Evolutionary conservation across 2,888 invertebrate genomes (phyloP).

Genomic region (Perizoma flavofasciatum): DNA sequence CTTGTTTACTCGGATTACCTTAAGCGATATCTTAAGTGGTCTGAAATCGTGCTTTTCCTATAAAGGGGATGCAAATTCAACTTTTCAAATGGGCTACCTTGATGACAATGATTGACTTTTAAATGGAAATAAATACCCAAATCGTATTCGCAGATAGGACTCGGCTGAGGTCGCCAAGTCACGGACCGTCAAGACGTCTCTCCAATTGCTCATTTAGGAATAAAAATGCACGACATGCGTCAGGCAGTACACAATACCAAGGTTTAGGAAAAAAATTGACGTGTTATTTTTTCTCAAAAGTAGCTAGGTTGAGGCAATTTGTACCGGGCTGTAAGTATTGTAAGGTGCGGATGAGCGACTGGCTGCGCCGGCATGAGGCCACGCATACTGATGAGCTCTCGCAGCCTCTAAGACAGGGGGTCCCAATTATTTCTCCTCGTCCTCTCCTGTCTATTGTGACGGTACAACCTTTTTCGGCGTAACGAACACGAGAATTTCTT

Average conservation of each 20-base stretch:
- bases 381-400: constrained; percentile 68
- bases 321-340: constrained; percentile 59
- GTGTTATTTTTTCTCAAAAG: constrained; percentile 59
- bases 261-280: constrained; percentile 48
- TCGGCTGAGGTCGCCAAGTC: constrained; percentile 35
- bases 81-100: constrained; percentile 57
- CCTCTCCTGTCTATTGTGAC: constrained; percentile 52
- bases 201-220: constrained; percentile 62
- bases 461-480: constrained; percentile 45
- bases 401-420: constrained; percentile 49
- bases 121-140: constrained; percentile 64
- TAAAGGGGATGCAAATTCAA: constrained; percentile 65
- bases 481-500: constrained; percentile 39
- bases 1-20: constrained; percentile 53
- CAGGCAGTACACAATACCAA: constrained; percentile 19
- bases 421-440: constrained; percentile 62
- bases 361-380: constrained; percentile 50
- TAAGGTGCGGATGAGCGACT: constrained; percentile 62
- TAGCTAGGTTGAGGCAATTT: constrained; percentile 66
- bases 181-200: constrained; percentile 45
- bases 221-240: constrained; percentile 51
- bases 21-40: constrained; percentile 65
- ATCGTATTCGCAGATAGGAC: constrained; percentile 50
- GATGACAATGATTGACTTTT: constrained; percentile 75
- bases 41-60: constrained; percentile 58